These are phyloP conservation scores for Hypena proboscidalis DNA, from an alignment of 2,888 invertebrate genomes.

Conservation along the genomic window DNA sequence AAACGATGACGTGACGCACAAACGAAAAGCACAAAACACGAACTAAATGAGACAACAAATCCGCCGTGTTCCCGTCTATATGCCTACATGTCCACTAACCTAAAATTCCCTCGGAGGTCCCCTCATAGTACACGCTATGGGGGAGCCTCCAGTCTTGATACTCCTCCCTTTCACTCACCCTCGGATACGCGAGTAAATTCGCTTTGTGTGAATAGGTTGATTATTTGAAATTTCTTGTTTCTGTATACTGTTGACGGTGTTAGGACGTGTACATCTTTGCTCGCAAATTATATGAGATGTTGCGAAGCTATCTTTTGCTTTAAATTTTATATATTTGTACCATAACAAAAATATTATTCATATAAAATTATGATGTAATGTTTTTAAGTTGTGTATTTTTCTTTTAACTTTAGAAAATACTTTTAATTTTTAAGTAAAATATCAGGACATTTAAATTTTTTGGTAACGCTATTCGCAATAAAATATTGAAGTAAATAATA, in stretches of 20 bases:
- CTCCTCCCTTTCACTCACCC: conserved; percentile 82
- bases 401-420: too few species aligned
- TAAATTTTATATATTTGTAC: not conserved
- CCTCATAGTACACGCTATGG: conserved; percentile 77
- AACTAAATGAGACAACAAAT: conserved; percentile 85
- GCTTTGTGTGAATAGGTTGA: conserved; percentile 78
- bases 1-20: conserved; percentile 83
- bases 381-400: too few species aligned
- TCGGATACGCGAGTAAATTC: conserved; percentile 79
- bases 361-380: too few species aligned
- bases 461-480: too few species aligned
- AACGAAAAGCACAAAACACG: conserved; percentile 84
- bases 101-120: conserved; percentile 81
- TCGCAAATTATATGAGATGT: conserved; percentile 41
- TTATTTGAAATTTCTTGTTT: conserved; percentile 79
- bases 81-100: conserved; percentile 86
- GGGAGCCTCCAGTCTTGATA: conserved; percentile 76
- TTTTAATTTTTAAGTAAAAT: too few species aligned
- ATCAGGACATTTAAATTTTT: too few species aligned
- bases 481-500: too few species aligned
- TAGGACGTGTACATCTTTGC: conserved; percentile 35
- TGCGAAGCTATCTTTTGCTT: conserved; percentile 26
- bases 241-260: conserved; percentile 49
- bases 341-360: too few species aligned
- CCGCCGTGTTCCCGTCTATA: conserved; percentile 85